Base-by-base conservation (phyloP, 2,797 vertebrate species). In the Anguilla obscura region DNA sequence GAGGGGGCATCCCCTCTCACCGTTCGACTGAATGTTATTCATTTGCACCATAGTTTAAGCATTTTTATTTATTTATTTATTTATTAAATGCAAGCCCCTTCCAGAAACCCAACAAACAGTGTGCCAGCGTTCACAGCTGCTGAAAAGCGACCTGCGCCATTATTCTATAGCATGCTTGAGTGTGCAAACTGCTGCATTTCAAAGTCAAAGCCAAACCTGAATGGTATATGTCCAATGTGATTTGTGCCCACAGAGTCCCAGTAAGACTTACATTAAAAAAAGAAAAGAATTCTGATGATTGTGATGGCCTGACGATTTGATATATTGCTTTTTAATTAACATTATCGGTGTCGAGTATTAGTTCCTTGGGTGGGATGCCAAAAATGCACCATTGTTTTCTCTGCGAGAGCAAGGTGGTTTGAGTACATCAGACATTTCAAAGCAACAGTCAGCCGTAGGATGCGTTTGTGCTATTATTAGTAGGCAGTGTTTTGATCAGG, bases 41-140 rank as follows among this genome's bases (percentile, higher is more conserved):
- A 85, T 87, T 66, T 24, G 60, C 86, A 8, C 66, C 54, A 40
- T 79, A 30, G 63, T 84, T 50, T 89, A 30, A n/a, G 45, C 50
- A 52, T 7, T 45, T 52, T 52, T 45, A 45, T 45, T 45, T 45
- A 45, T 45, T 45, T 45, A 45, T 45, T 45, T 45, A 45, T 45
- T 45, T 45, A 45, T 45, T 56, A 56, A 88, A 50, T 3, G 69
- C 27, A 7, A 33, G n/a, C 30, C 30, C 27, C 30, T 33, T 27
- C 30, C 69, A 71, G 30, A 2, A 30, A 79, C 74, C 74, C 9
- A 79, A 36, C 36, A 40, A 21, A 45, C 1, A 79, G 36, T 36
- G 33, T 71, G n/a, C 7, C 54, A 14, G 54, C 14, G 54, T 56
- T 56, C 54, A 16, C 33, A 12, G 10, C 69, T 33, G 69, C 27